Percentiles rank a stretch among this genome's conserved stretches.
Conservation (phyloP, 2,888 invertebrate genomes). For the Pheosia tremula region DNA sequence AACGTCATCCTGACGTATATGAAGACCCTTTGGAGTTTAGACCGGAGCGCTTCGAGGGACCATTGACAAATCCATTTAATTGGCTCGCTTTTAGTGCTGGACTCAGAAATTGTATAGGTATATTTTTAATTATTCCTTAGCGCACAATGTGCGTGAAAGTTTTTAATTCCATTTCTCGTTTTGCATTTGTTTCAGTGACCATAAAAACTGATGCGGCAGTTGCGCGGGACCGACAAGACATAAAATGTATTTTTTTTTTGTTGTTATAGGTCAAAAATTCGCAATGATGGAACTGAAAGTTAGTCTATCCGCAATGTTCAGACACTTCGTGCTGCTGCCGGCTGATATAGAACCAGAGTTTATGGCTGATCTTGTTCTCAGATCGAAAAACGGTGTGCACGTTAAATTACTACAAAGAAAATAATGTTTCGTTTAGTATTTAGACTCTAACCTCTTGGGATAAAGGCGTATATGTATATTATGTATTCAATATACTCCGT, state of each 20-base stretch:
- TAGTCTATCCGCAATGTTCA: conserved; percentile 76
- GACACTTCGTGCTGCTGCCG: conserved; percentile 64
- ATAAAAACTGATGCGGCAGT: too few relatives aligned
- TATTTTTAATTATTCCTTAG: too few relatives aligned
- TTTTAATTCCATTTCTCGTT: too few relatives aligned
- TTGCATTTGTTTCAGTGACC: too few relatives aligned
- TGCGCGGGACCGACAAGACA: too few relatives aligned
- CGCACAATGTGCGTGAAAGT: too few relatives aligned
- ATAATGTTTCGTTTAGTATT: conserved; percentile 9
- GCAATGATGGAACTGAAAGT: conserved; percentile 83
- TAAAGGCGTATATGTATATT: too few relatives aligned
- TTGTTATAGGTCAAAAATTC: conserved; percentile 62
- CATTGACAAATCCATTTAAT: conserved; percentile 62
- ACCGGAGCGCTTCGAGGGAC: conserved; percentile 80
- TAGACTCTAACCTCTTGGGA: too few relatives aligned
- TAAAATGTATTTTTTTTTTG: too few relatives aligned
- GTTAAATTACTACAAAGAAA: conserved; percentile 51
- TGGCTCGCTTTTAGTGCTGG: conserved; percentile 87
- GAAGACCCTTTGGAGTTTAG: conserved; percentile 79
- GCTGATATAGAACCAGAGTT: conserved; percentile 61
- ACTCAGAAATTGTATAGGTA: conserved; percentile 27
- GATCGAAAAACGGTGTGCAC: conserved; percentile 58
- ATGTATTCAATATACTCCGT: too few relatives aligned
- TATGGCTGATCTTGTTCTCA: conserved; percentile 64
- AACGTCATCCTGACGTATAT: conserved; percentile 76